phyloP scores from a whole-genome alignment of 2,797 vertebrate genomes.

The Notamacropus eugenii region DNA sequence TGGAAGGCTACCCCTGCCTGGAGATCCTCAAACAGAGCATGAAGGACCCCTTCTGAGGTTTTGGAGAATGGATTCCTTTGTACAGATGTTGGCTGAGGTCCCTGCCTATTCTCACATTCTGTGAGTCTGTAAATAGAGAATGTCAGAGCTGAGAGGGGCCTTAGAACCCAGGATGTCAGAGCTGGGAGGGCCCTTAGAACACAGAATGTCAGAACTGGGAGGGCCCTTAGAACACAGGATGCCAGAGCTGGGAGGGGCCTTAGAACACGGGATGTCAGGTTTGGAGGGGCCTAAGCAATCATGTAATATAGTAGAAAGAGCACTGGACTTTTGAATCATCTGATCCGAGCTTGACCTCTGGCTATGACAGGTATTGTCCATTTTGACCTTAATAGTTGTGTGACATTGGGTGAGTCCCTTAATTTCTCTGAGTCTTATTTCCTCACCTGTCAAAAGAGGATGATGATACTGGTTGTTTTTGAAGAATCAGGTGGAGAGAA shows the following conservation, averaged over 20 bases:
- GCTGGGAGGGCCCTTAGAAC: too few species aligned
- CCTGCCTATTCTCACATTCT: neutral
- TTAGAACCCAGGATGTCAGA: too few species aligned
- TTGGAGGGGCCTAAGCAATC: too few species aligned
- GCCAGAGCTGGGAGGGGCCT: too few species aligned
- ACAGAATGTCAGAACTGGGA: neutral
- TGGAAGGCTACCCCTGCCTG: neutral
- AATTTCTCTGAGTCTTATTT: neutral
- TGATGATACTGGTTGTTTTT: neutral
- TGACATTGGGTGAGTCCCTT: neutral
- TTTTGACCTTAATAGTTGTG: neutral
- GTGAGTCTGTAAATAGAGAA: neutral
- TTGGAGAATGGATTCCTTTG: too few species aligned
- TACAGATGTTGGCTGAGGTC: neutral
- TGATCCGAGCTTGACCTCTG: neutral
- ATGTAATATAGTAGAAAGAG: neutral
- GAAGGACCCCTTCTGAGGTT: too few species aligned
- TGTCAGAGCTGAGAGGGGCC: too few species aligned
- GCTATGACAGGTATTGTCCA: neutral
- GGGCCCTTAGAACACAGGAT: too few species aligned
- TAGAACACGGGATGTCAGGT: too few species aligned
- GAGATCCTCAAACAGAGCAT: neutral
- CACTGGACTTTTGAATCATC: neutral
- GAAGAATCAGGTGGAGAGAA: neutral
- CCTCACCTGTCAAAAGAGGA: neutral